Percentiles rank a stretch among this genome's conserved stretches.
Evolutionary conservation across 2,797 vertebrate species (phyloP).

Genomic region (Pelobates cultripes): DNA sequence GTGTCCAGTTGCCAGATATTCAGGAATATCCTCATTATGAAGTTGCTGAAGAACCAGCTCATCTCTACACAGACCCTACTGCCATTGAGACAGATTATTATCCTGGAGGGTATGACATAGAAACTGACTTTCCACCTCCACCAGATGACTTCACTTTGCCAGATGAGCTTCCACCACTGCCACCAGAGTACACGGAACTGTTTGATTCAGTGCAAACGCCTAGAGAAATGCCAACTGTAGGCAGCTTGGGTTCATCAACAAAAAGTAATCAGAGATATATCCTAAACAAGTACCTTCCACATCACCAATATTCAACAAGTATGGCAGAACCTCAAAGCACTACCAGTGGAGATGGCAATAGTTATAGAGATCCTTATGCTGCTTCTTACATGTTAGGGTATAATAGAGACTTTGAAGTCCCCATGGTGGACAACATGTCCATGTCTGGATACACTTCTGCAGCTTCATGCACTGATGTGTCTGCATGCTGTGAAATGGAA

Average conservation of each 20-base stretch:
- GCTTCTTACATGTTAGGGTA: slow-evolving; percentile 74
- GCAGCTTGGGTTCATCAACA: slow-evolving; percentile 75
- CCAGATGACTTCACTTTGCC: slow-evolving; percentile 89
- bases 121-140: slow-evolving; percentile 95
- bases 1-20: slow-evolving; percentile 95
- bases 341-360: slow-evolving; percentile 64
- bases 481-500: slow-evolving; percentile 90
- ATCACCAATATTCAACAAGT: slow-evolving; percentile 78
- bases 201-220: slow-evolving; percentile 86
- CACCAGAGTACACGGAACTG: slow-evolving; percentile 83
- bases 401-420: slow-evolving; percentile 81
- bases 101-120: slow-evolving; percentile 95
- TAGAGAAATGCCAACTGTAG: slow-evolving; percentile 70
- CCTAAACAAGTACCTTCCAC: slow-evolving; percentile 91
- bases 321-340: slow-evolving; percentile 80
- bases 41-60: slow-evolving; percentile 85
- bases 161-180: slow-evolving; percentile 89
- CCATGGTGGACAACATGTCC: slow-evolving; percentile 87
- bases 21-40: slow-evolving; percentile 97
- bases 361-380: slow-evolving; percentile 77
- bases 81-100: slow-evolving; percentile 97
- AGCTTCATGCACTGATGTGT: slow-evolving; percentile 97
- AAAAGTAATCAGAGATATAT: slow-evolving; percentile 86
- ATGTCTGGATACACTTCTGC: slow-evolving; percentile 91
- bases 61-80: slow-evolving; percentile 89